Base-by-base conservation (phyloP, 2,888 invertebrate genomes). In the Poecilobothrus nobilitatus region DNA sequence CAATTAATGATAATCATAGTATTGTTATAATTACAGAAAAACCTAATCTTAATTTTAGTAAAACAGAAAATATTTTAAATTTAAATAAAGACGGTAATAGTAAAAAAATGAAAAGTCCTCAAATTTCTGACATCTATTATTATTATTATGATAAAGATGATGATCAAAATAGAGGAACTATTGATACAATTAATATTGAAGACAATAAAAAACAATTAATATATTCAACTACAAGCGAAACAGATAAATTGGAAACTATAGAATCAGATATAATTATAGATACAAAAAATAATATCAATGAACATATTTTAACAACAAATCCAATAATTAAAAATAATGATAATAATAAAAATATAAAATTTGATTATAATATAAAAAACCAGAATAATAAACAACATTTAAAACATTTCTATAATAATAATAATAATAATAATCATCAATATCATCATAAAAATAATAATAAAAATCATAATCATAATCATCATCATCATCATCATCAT, bases 301-400 rank as follows among this genome's bases (percentile, higher is more conserved):
- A n/a, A 61, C 67, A 68, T 18, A 67, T 69, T 33, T 69, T 69
- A 82, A 80, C 71, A 65, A 71, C 10, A 76, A 78, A 27, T 27
- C 3, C 5, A 27, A 27, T 27, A 27, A 27, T 27, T 27, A 27
- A 66, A 65, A 74, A 9, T 77, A 77, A 70, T 71, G 72, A 20
- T 81, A 82, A 68, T 81, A 80, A 62, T 78, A 76, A 9, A 81
- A 80, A 73, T 81, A 80, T 71, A 83, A 70, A 70, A 73, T 69
- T 68, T 65, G 69, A 70, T 66, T 18, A 44, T 66, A 68, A 44
- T 33, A 44, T 27, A 27, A 66, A 61, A 64, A 66, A 68, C 21
- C 63, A 63, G 75, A 18, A 63, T 64, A n/a, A 68, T 64, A 15
- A 22, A 10, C 53, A 41, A 15, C 53, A 65, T 33, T 12, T 72